Evolutionary conservation across 2,797 vertebrate genomes (phyloP).

Genomic region (Enteromius fasciolatus): DNA sequence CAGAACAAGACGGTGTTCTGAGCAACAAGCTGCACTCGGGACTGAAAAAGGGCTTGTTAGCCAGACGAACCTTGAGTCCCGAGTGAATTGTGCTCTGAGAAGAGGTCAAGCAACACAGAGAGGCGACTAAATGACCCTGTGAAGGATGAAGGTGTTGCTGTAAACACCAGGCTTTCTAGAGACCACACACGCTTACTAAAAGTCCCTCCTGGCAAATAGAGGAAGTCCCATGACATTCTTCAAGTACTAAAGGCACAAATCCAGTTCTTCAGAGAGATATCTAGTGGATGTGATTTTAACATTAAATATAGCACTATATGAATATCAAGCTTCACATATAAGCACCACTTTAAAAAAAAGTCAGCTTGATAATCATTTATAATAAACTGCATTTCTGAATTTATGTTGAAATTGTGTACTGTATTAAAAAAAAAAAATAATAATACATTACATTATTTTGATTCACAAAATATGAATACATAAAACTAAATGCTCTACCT

Average conservation of each 20-base stretch:
- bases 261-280: not conserved
- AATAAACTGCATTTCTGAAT: not conserved
- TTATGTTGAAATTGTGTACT: not conserved
- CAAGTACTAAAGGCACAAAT: not conserved
- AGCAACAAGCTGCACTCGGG: not conserved
- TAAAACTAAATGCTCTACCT: not conserved
- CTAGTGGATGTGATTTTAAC: not conserved
- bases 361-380: not conserved
- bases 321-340: not conserved
- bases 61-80: not conserved
- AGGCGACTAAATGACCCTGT: not conserved
- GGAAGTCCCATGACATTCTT: not conserved
- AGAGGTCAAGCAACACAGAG: constrained; percentile 13
- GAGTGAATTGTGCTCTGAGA: not conserved
- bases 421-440: not conserved
- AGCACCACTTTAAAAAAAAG: not conserved
- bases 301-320: not conserved
- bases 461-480: not conserved
- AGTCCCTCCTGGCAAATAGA: not conserved
- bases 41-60: constrained; percentile 1
- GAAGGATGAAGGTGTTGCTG: constrained; percentile 5
- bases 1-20: not conserved
- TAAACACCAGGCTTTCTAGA: constrained; percentile 1
- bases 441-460: not conserved
- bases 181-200: not conserved